These are phyloP conservation scores for Bungarus multicinctus DNA, from an alignment of 2,113 vertebrate genomes.

Conservation along the genomic window DNA sequence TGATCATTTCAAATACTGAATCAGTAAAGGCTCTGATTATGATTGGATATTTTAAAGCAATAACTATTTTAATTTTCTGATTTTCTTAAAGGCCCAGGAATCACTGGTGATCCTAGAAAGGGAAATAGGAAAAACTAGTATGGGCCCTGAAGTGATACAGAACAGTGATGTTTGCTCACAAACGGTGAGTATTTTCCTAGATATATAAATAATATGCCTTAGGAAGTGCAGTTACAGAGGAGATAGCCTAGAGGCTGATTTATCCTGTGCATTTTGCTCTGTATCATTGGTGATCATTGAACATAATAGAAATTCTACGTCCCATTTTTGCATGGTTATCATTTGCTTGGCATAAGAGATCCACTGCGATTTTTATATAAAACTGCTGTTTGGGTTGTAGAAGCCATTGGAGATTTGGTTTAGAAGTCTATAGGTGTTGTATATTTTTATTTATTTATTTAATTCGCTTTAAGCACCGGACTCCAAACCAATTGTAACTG, in stretches of 20 bases:
- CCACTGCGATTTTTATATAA: not conserved
- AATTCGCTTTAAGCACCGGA: not conserved
- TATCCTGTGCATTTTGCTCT: not conserved
- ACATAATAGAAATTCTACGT: not conserved
- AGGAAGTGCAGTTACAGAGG: too few relatives aligned
- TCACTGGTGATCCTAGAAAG: constrained; percentile 90
- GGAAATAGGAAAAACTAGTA: constrained; percentile 84
- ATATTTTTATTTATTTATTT: not conserved
- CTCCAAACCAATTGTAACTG: not conserved
- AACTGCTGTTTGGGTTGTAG: not conserved
- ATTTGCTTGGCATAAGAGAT: not conserved
- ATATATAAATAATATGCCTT: not conserved
- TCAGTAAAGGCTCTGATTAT: not conserved
- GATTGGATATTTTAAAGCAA: not conserved
- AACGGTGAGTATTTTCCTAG: constrained; percentile 67
- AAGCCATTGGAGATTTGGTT: not conserved
- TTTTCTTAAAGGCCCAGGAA: constrained; percentile 82
- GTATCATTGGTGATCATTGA: not conserved
- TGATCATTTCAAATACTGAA: not conserved
- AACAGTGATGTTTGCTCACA: constrained; percentile 85
- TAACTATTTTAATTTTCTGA: constrained; percentile 18
- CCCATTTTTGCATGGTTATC: not conserved
- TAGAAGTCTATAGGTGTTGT: not conserved
- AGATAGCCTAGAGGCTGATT: not conserved
- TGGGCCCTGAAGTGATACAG: constrained; percentile 82